Evolutionary conservation across 2,888 invertebrate species (phyloP).

Genomic region (Drosophila robusta): DNA sequence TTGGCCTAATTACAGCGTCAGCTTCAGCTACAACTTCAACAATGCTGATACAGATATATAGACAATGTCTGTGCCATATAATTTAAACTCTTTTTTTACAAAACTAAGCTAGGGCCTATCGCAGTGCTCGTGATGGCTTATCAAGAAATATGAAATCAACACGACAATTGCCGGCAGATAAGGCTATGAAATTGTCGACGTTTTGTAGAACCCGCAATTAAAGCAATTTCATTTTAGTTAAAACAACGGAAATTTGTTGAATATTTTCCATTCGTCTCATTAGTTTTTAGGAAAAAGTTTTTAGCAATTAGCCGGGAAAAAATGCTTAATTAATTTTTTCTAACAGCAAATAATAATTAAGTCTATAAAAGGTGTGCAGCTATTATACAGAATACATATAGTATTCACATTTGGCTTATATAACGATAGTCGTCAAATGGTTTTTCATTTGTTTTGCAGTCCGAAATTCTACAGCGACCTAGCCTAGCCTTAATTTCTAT

Average conservation of each 20-base stretch:
- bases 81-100: constrained; percentile 39
- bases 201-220: constrained; percentile 54
- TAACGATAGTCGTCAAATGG: constrained; percentile 15
- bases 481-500: constrained; percentile 32
- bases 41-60: constrained; percentile 26
- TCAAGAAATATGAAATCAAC: constrained; percentile 47
- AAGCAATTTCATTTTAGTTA: constrained; percentile 37
- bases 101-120: constrained; percentile 24
- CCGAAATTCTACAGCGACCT: not conserved
- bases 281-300: constrained; percentile 18
- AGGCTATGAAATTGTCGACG: constrained; percentile 49
- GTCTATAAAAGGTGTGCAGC: not conserved
- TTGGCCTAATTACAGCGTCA: constrained; percentile 56
- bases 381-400: not conserved
- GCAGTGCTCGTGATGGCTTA: constrained; percentile 48
- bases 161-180: constrained; percentile 56
- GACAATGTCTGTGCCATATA: constrained; percentile 29
- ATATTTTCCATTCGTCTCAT: constrained; percentile 9
- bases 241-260: constrained; percentile 13
- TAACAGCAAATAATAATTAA: constrained; percentile 43
- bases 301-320: constrained; percentile 22
- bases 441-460: constrained; percentile 7
- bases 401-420: constrained; percentile 18
- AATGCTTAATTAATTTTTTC: constrained; percentile 33
- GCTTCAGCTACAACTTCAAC: not conserved